Conservation (phyloP, 2,113 vertebrate genomes). For the Uria lomvia region DNA sequence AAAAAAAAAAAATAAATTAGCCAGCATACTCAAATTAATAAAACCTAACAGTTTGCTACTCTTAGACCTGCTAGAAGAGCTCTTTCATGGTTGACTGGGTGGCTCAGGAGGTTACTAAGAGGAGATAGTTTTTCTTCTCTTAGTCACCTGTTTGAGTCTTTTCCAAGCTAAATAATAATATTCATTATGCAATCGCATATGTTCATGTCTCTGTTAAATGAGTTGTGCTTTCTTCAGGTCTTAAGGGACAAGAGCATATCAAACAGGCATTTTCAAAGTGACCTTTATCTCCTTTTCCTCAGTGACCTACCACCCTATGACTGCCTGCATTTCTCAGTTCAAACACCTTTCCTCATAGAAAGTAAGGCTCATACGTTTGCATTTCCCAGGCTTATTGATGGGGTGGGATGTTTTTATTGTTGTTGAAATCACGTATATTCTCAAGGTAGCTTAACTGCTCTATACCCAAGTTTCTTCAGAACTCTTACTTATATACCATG, state of each 20-base stretch:
- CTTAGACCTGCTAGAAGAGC: constrained; percentile 11
- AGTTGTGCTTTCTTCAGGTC: constrained; percentile 36
- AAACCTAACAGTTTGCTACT: constrained; percentile 1
- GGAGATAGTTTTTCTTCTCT: constrained; percentile 21
- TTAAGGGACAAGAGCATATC: constrained; percentile 49
- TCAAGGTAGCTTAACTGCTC: neutral
- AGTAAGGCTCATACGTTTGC: neutral
- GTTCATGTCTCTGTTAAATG: constrained; percentile 30
- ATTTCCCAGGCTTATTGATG: constrained; percentile 20
- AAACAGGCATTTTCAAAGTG: constrained; percentile 58
- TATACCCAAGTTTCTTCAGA: neutral
- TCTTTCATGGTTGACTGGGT: constrained; percentile 37
- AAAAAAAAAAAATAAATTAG: neutral
- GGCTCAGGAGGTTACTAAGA: constrained; percentile 10
- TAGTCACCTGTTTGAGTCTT: constrained; percentile 49
- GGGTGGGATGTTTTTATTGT: neutral
- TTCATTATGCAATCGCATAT: constrained; percentile 55
- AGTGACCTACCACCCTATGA: constrained; percentile 45
- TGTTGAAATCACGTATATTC: neutral
- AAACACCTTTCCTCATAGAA: constrained; percentile 17
- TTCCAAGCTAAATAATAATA: constrained; percentile 56
- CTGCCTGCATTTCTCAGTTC: constrained; percentile 30
- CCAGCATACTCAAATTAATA: neutral
- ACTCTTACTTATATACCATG: neutral
- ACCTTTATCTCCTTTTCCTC: constrained; percentile 58